Evolutionary conservation across 64 coral and sea anemone species (phyloP), one percentile per base, ranked within the genome.

Genomic region (Stichodactyla helianthus): DNA sequence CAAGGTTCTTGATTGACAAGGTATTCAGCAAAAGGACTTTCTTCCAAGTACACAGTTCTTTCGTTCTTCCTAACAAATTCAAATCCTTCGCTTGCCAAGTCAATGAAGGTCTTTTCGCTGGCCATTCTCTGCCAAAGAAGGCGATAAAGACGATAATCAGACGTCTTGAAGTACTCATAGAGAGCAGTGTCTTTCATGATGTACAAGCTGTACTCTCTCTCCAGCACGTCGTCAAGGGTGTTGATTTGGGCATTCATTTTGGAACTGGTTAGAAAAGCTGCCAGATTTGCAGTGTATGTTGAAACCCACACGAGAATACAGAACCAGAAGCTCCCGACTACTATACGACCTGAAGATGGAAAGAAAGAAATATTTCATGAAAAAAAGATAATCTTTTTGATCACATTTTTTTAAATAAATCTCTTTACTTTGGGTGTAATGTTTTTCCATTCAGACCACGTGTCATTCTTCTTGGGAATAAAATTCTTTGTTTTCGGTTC

Each of bases 261-360:
- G 17, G 80, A 83, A 13, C 51, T 64, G n/a, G 88, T 89, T 50
- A 89, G 67, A 89, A 89, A 83, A 27, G 88, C 79, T 7, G 88
- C 88, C 59, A 89, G 82, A n/a, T 89, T 89, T 22, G 88, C 88
- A 13, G 88, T 89, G 62, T 89, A 89, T 23, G 88, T 89, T 53
- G 87, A 89, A 2, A 89, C 71, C 67, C 86, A 88, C 14, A 88
- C 74, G 12, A 88, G 67, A 19, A 88, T 59, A 44, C 68, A 54
- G 52, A 88, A 88, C 86, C 86, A 88, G 14, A 82, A 83, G 23
- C 27, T 65, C 4, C 78, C 78, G 53, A 76, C 76, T 6, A 89
- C 77, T 12, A 82, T 67, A 51, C 78, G 87, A 18, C 78, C 78
- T 82, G 53, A 58, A 58, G 55, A 1, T 11, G 1, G 25, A 74